Evolutionary conservation across 2,113 vertebrate species (phyloP), one percentile per base, ranked within the genome.

Genomic region (Platycercus adscitus): DNA sequence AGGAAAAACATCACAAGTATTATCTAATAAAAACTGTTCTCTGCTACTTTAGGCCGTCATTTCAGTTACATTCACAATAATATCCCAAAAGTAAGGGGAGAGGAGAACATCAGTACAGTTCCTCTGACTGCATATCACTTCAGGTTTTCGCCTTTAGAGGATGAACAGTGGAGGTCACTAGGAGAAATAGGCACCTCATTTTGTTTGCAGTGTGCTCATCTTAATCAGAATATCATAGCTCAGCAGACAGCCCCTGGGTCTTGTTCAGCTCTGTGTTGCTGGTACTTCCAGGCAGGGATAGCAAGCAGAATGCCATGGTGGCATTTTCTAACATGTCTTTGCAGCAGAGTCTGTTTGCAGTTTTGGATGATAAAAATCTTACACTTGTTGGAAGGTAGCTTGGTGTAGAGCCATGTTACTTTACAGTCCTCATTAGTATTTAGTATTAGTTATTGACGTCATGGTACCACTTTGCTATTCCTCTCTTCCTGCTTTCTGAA

Each of bases 351-450:
- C 15, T 31, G 0, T 56, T 46, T 76, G 23, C 79, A 29, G 33
- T 91, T 94, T 77, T 78, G 18, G 13, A 39, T 80, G 4, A 76
- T 68, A 84, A 71, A 79, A 69, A 50, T 76, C 43, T 80, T 33
- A 14, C 0, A 11, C 5, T 68, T 86, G 7, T 26, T 3, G 2
- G 5, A 17, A 17, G 4, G 13, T 35, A 50, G 4, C 13, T 73
- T 79, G 41, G n/a, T 56, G 21, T 69, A 56, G 33, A 68, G 6
- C 10, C 20, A 7, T 35, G 20, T 66, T 73, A 35, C 1, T 0
- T 47, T 35, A 7, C 35, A 52, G 41, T 43, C 41, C 19, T 58
- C 33, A 35, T 58, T 35, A 58, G n/a, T 35, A 35, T 35, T 58
- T 41, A 37, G 23, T 47, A 50, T 35, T 33, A n/a, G 5, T 49